Percentiles rank a stretch among this genome's conserved stretches.
These are phyloP conservation scores for Drosophila neonasuta DNA, from an alignment of 2,888 invertebrate species.

Conservation along the genomic window DNA sequence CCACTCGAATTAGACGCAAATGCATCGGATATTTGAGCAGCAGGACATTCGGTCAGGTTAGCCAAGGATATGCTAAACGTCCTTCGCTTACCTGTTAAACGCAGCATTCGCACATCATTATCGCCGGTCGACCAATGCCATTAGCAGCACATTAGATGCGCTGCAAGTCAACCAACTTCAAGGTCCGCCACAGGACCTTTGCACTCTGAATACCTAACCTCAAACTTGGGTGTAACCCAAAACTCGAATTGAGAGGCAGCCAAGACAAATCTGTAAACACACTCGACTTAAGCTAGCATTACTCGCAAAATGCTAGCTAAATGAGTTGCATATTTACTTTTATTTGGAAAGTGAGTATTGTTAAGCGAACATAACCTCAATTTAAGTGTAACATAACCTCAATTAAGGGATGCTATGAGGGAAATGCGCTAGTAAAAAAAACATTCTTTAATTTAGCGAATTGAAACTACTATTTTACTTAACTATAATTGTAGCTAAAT, in stretches of 20 bases:
- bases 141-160: constrained; percentile 70
- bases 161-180: constrained; percentile 28
- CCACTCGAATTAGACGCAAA: constrained; percentile 44
- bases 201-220: constrained; percentile 13
- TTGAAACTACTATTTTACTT: too few relatives aligned
- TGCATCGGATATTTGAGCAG: constrained; percentile 25
- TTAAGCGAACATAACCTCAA: background rate
- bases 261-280: background rate
- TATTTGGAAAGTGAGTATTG: constrained; percentile 14
- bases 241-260: background rate
- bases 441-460: too few relatives aligned
- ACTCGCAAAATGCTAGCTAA: constrained; percentile 29
- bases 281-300: background rate
- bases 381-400: background rate
- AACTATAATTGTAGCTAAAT: too few relatives aligned
- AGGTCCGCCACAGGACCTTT: constrained; percentile 21
- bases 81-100: constrained; percentile 32
- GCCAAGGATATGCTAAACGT: constrained; percentile 8
- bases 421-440: too few relatives aligned
- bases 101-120: constrained; percentile 75
- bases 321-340: constrained; percentile 53
- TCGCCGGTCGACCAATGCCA: constrained; percentile 72
- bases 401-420: background rate
- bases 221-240: constrained; percentile 3
- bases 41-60: constrained; percentile 34